Evolutionary conservation across 2,888 invertebrate species (phyloP).

Genomic region (Nomada fabriciana): DNA sequence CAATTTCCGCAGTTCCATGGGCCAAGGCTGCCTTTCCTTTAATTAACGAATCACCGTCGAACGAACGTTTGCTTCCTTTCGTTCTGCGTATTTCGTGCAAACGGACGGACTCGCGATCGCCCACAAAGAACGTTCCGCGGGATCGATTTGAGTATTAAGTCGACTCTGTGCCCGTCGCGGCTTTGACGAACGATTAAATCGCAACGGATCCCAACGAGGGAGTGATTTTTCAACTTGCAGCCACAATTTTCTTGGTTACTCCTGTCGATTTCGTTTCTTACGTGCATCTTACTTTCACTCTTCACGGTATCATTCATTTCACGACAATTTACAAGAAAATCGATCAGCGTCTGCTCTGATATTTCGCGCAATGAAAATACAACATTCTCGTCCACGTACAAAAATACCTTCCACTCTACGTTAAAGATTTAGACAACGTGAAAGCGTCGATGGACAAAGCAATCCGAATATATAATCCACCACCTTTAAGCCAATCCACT

Average conservation of each 20-base stretch:
- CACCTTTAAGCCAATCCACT: not conserved
- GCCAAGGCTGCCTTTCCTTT: conserved; percentile 48
- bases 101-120: not conserved
- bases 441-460: not conserved
- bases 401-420: not conserved
- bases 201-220: not conserved
- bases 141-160: no score
- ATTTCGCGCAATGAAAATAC: no score
- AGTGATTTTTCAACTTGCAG: not conserved
- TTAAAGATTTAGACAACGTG: not conserved
- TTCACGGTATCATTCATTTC: not conserved
- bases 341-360: no score
- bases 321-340: not conserved
- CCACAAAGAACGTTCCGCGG: not conserved
- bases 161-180: not conserved
- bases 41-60: conserved; percentile 25
- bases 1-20: conserved; percentile 50
- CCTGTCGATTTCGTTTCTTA: conserved; percentile 11
- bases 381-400: not conserved
- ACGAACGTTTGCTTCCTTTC: not conserved
- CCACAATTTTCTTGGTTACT: conserved; percentile 26
- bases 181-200: not conserved
- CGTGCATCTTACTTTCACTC: not conserved
- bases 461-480: not conserved
- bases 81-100: not conserved